Evolutionary conservation across 2,113 vertebrate species (phyloP), one percentile per base, ranked within the genome.

Genomic region (Lanius ludovicianus): DNA sequence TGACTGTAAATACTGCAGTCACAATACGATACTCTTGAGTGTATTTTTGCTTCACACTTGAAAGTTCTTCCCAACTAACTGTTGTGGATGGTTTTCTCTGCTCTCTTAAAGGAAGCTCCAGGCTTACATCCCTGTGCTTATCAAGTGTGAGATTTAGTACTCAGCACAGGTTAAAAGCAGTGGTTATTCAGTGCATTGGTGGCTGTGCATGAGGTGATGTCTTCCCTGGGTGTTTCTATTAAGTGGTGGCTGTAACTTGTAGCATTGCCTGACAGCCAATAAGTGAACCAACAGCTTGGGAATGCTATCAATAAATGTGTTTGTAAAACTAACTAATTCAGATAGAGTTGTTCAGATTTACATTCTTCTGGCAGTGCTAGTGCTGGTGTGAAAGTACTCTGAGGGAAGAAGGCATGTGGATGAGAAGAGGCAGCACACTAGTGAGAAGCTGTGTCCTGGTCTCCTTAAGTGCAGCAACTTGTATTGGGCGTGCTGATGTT

Each of bases 311-410:
- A 13, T 78, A 70, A 87, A 42, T 78, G 39, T 74, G 18, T 84
- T 90, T 89, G 56, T 91, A 78, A 84, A 90, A 44, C 28, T 84
- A 82, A 87, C 95, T 87, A 77, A 84, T 96, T 91, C 60, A 46
- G 52, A 31, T 56, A 7, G 15, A 44, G 17, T 33, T 70, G 47
- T 81, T 91, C 1, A 1, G 60, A 44, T 55, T 60, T 77, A 79
- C 88, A 55, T 59, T 82, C 41, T 65, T 62, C 83, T 90, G 79
- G 86, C 86, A 60, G 57, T 42, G 62, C 30, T 55, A 14, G 56
- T 42, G 82, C 56, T 82, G 56, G 4, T 35, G 50, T 70, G 74
- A 44, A 75, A 70, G 42, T 55, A 11, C 33, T 74, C 57, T 1
- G 25, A 78, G 74, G 81, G 55, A 28, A 20, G 28, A 31, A n/a